phyloP scores from a whole-genome alignment of 2,113 vertebrate genomes.

The Alectura lathami region DNA sequence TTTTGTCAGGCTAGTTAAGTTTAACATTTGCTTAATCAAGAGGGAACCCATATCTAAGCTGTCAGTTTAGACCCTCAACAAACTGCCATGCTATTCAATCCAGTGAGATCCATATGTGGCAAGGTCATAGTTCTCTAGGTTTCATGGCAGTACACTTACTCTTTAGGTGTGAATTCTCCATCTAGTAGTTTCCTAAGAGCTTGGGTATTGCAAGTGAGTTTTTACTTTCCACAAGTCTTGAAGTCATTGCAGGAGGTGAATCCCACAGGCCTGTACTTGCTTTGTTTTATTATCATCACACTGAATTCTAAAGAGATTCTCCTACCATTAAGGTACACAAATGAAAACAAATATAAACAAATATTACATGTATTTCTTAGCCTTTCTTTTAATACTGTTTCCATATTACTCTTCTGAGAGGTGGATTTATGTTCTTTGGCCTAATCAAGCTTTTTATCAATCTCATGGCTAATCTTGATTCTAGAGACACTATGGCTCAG shows the following conservation, averaged over 20 bases:
- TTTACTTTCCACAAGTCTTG: fast-evolving
- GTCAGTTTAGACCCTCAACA: not conserved
- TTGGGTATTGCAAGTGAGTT: not conserved
- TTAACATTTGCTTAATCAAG: not conserved
- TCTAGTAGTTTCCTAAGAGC: not conserved
- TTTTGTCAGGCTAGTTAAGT: not conserved
- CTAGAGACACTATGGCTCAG: not conserved
- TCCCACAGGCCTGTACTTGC: not conserved
- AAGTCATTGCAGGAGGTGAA: not conserved
- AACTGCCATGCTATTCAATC: not conserved
- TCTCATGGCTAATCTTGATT: not conserved
- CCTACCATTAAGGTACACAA: not conserved
- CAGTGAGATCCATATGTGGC: not conserved
- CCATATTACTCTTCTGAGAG: not conserved
- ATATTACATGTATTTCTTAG: not conserved
- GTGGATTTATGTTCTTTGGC: not conserved
- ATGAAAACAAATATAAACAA: not conserved
- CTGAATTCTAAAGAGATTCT: not conserved
- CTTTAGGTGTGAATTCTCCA: not conserved
- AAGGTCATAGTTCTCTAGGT: not conserved
- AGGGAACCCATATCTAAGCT: not conserved
- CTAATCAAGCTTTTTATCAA: not conserved
- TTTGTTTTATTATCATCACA: not conserved
- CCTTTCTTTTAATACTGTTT: not conserved
- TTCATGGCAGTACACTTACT: not conserved